Base-by-base conservation (phyloP, 2,888 invertebrate species). In the Cynaeus angustus region DNA sequence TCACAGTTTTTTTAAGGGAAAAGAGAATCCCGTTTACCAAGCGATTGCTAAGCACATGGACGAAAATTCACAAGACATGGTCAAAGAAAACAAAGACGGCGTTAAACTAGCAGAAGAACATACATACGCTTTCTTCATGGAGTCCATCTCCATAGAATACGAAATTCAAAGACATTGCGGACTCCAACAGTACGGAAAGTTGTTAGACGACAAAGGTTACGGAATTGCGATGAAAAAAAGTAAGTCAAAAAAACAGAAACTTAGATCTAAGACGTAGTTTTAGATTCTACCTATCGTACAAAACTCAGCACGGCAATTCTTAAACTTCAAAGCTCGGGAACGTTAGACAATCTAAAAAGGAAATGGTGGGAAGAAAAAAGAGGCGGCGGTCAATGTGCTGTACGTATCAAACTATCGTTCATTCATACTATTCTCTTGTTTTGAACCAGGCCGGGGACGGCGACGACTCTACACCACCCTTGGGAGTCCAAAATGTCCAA, bases 1-100 rank as follows among this genome's bases (percentile, higher is more conserved):
- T 0, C 90, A 90, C 68, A 89, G 89, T 48, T 98, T 97, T 82
- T 98, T 98, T 81, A 90, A 91, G 88, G 97, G 95, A 85, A 80
- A 48, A 56, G 46, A 76, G 12, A 72, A 77, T 45, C 70, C 74
- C 26, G 72, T 78, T n/a, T 83, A 78, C 48, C 55, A 79, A 68
- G 72, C 76, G 68, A 79, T 83, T 52, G 77, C 77, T 38, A 37
- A 73, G n/a, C 78, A 79, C 53, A 83, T 85, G 82, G 46, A 75
- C 30, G 72, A 73, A n/a, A 73, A 83, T 70, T 77, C 75, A 6
- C 77, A 77, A 21, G 79, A 81, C 12, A 83, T 90, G 48, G 73
- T 81, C 10, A 26, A 26, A 0, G 81, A 80, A 2, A 84, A 84
- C 65, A 79, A 78, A 21, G 78, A 79, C 12, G 83, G 82, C 3